Evolutionary conservation across 35 echinoderm and acorn worm species (phyloP), one percentile per base, ranked within the genome.

Genomic region (Holothuria glaberrima): DNA sequence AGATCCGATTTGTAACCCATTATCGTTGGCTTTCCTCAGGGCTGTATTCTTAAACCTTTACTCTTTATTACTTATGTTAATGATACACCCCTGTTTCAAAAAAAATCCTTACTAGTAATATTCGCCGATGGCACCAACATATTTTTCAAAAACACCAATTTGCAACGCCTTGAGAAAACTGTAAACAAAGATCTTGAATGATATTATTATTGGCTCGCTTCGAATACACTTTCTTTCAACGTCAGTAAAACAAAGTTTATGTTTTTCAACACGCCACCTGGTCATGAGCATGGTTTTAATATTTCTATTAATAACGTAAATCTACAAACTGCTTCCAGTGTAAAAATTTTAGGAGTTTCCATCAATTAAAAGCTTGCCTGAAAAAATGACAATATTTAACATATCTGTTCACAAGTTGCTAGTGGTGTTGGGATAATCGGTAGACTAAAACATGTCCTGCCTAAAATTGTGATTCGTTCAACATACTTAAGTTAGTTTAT

Each of bases 111-210:
- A 26, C 30, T 65, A 68, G 64, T 68, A 68, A 26, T 68, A 1
- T 68, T 68, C 13, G 64, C 64, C 64, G 64, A 68, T 68, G 9
- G 22, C n/a, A 68, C 64, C 64, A 68, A 68, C 64, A 68, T 68
- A 32, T 68, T 26, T n/a, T 68, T 68, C n/a, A 68, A 68, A 68
- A 19, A 68, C 64, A 68, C 66, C 12, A 69, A 69, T 4, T n/a
- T 69, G 0, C n/a, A 69, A 69, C 25, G n/a, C 9, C 9, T n/a
- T 69, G 1, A 25, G 16, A 0, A 69, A 69, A 18, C 12, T 65
- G 62, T 65, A 16, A 65, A 65, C 28, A 65, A 65, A 12, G 62
- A 65, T 9, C 62, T 65, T 20, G 18, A 65, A 65, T 65, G 10
- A 4, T 65, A 0, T 28, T 65, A 0, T 65, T 12, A 65, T 20